Percentiles rank a stretch among this genome's conserved stretches.
These are phyloP conservation scores for Brachypterus glaber DNA, from an alignment of 2,888 invertebrate genomes.

Conservation along the genomic window DNA sequence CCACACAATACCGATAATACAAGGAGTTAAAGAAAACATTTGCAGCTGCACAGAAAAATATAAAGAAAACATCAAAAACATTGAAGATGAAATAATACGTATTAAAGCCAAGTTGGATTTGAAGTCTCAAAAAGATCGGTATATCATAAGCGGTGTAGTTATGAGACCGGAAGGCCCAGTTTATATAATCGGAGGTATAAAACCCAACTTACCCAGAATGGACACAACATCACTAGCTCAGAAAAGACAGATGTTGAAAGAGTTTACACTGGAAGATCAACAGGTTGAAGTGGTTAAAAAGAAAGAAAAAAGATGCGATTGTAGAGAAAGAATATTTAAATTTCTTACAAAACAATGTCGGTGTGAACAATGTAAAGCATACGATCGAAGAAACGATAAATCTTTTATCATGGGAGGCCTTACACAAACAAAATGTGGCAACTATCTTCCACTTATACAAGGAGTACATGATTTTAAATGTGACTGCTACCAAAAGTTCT, in stretches of 20 bases:
- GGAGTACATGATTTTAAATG: too few species aligned
- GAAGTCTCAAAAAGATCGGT: constrained; percentile 22
- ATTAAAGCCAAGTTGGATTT: constrained; percentile 19
- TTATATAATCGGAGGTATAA: constrained; percentile 4
- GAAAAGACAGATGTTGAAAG: too few species aligned
- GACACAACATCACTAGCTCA: too few species aligned
- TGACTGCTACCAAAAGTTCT: too few species aligned
- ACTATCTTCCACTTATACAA: too few species aligned
- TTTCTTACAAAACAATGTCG: not conserved
- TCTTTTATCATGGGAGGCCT: not conserved
- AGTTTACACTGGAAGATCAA: too few species aligned
- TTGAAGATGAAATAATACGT: constrained; percentile 23
- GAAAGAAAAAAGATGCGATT: not conserved
- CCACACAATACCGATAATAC: constrained; percentile 16
- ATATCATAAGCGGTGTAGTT: constrained; percentile 23
- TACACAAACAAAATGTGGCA: too few species aligned
- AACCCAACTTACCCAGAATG: not conserved
- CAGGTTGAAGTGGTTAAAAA: too few species aligned
- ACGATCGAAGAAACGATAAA: not conserved
- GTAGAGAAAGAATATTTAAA: not conserved
- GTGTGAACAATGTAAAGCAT: not conserved
- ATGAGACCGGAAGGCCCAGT: constrained; percentile 17
- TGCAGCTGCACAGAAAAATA: constrained; percentile 23
- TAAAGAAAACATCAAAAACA: constrained; percentile 18
- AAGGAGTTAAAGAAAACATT: constrained; percentile 20